Evolutionary conservation across 2,113 vertebrate genomes (phyloP).

Genomic region (Neodontobutis hainanensis): DNA sequence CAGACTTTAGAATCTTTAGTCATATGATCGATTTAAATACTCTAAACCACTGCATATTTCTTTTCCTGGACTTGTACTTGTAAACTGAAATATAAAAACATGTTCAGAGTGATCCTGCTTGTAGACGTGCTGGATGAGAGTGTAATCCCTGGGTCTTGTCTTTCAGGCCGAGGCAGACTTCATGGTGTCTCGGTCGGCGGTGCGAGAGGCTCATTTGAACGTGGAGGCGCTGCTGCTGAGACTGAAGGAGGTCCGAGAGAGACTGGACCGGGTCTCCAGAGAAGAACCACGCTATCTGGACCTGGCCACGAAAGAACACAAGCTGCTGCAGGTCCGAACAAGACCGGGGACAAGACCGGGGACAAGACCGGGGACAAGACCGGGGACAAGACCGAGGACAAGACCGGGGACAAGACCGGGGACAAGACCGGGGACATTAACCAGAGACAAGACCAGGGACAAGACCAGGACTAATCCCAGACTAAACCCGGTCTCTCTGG

Average conservation of each 20-base stretch:
- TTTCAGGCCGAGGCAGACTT: slow-evolving; percentile 90
- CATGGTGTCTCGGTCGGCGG: slow-evolving; percentile 93
- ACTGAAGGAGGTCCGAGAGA: slow-evolving; percentile 91
- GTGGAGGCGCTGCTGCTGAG: slow-evolving; percentile 85
- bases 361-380: neutral
- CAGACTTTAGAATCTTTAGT: neutral
- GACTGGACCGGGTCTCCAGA: slow-evolving; percentile 92
- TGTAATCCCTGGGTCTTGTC: neutral
- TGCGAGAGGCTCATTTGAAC: slow-evolving; percentile 84
- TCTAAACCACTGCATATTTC: no score
- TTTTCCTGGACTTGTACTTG: no score
- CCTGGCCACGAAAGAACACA: slow-evolving; percentile 92
- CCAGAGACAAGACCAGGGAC: no score
- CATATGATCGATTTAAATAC: neutral
- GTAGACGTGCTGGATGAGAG: no score
- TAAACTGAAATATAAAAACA: no score
- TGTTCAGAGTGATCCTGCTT: no score
- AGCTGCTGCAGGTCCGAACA: slow-evolving; percentile 86
- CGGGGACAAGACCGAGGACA: neutral
- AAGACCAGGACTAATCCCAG: neutral
- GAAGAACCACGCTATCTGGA: slow-evolving; percentile 94
- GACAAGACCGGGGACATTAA: no score
- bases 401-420: no score
- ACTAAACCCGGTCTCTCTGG: neutral
- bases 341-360: neutral